Evolutionary conservation across 2,888 invertebrate species (phyloP).

Genomic region (Tipula unca): DNA sequence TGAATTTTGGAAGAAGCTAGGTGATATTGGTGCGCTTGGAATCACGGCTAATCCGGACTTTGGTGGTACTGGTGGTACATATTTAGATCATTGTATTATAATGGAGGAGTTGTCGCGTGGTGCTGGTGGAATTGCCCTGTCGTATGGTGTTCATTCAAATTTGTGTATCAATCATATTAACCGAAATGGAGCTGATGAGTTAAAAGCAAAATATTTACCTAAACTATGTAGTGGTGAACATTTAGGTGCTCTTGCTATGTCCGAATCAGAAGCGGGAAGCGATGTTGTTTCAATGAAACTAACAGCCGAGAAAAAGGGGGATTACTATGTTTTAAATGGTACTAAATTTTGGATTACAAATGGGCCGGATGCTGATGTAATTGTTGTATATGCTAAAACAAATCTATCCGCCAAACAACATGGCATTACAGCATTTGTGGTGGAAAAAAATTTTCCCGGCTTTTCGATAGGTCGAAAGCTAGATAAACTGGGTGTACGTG

Average conservation of each 20-base stretch:
- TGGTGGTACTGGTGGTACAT: constrained; percentile 87
- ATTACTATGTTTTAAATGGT: constrained; percentile 89
- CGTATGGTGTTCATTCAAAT: constrained; percentile 97
- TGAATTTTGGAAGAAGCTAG: constrained; percentile 84
- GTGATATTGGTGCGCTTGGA: constrained; percentile 85
- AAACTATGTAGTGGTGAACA: constrained; percentile 90
- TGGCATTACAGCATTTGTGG: constrained; percentile 86
- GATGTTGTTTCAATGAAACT: constrained; percentile 97
- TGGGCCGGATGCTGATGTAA: constrained; percentile 89
- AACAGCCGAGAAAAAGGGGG: constrained; percentile 78
- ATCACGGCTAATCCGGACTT: constrained; percentile 81
- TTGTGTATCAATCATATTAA: constrained; percentile 94
- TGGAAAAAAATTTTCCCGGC: constrained; percentile 83
- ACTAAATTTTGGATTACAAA: constrained; percentile 99
- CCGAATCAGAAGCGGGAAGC: constrained; percentile 86
- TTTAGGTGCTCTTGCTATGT: constrained; percentile 95
- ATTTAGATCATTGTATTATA: constrained; percentile 84
- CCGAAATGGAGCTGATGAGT: constrained; percentile 82
- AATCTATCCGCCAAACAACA: constrained; percentile 66
- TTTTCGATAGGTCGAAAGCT: constrained; percentile 83
- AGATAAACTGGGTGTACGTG: constrained; percentile 97
- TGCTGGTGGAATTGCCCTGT: constrained; percentile 70
- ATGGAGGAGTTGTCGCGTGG: constrained; percentile 90
- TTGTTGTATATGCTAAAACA: constrained; percentile 95
- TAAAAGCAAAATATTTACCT: constrained; percentile 89